A percentile compares a stretch with the other conserved stretches of the same genome.
These are phyloP conservation scores for Strigops habroptila DNA, from an alignment of 2,113 vertebrate genomes.

Conservation along the genomic window DNA sequence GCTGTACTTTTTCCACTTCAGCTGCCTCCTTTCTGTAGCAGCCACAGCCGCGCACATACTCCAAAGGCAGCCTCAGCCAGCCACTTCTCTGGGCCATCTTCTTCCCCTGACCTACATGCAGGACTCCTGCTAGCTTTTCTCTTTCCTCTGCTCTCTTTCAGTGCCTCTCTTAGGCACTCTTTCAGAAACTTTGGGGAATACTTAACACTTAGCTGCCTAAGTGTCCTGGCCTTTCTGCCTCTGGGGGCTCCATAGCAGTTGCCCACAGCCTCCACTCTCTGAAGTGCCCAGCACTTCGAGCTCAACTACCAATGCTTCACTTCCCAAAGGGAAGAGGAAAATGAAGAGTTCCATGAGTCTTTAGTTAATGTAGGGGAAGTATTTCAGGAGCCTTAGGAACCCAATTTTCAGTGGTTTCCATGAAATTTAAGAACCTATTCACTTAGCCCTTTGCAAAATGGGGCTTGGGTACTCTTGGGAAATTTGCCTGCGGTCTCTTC, in stretches of 20 bases:
- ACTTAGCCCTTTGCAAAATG: not conserved
- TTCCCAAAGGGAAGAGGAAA: not conserved
- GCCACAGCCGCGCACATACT: not conserved
- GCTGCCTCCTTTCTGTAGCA: not conserved
- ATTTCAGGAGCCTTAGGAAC: not conserved
- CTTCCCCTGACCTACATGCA: not conserved
- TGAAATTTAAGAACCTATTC: not conserved
- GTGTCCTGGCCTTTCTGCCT: not conserved
- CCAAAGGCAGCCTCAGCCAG: not conserved
- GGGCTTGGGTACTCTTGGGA: not conserved
- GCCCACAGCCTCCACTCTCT: accelerated
- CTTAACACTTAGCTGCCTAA: not conserved
- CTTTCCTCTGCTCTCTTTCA: not conserved
- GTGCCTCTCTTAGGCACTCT: not conserved
- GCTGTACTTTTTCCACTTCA: not conserved
- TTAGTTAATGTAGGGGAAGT: not conserved
- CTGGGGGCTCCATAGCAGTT: not conserved
- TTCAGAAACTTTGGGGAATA: not conserved
- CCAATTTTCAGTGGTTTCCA: not conserved
- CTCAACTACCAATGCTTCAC: not conserved
- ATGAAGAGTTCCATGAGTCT: not conserved
- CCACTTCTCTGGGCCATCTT: accelerated
- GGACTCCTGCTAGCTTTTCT: not conserved
- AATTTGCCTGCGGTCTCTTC: not conserved
- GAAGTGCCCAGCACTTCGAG: not conserved